Percentiles rank a stretch among this genome's conserved stretches.
Conservation (phyloP, 2,797 vertebrate genomes). For the Melanitta fusca region DNA sequence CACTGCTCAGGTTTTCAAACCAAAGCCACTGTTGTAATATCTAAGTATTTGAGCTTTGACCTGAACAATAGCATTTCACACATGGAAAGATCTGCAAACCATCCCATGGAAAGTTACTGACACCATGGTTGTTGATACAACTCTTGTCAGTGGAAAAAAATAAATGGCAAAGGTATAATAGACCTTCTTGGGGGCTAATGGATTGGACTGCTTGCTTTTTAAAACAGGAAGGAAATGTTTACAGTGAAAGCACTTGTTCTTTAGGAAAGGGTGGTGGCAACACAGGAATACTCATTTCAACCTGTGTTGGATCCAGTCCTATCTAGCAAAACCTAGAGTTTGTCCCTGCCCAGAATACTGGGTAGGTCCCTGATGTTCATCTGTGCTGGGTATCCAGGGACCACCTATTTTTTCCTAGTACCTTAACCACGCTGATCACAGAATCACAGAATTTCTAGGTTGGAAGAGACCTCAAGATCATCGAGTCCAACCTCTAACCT, state of each 20-base stretch:
- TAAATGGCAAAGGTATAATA: neutral
- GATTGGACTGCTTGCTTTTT: neutral
- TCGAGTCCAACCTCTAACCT: no score
- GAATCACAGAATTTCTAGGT: no score
- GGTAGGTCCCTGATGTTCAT: rapidly evolving
- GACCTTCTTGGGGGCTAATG: neutral
- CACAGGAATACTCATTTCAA: neutral
- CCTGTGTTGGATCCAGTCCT: rapidly evolving
- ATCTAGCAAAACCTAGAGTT: rapidly evolving
- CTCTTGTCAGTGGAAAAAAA: neutral
- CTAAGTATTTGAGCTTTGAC: conserved; percentile 5
- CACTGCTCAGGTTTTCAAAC: neutral
- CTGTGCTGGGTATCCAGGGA: rapidly evolving
- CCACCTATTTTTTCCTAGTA: neutral
- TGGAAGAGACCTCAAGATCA: no score
- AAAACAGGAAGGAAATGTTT: neutral
- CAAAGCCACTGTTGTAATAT: neutral
- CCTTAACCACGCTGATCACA: neutral
- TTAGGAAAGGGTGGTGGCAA: neutral
- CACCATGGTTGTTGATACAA: neutral
- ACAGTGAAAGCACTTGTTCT: neutral
- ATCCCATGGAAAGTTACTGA: neutral
- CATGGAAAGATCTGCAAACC: neutral
- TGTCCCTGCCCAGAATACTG: neutral
- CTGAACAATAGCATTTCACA: conserved; percentile 24